Percentiles rank a stretch among this genome's conserved stretches.
These are phyloP conservation scores for Microctenopoma lineatum DNA, from an alignment of 2,797 vertebrate genomes.

Conservation along the genomic window DNA sequence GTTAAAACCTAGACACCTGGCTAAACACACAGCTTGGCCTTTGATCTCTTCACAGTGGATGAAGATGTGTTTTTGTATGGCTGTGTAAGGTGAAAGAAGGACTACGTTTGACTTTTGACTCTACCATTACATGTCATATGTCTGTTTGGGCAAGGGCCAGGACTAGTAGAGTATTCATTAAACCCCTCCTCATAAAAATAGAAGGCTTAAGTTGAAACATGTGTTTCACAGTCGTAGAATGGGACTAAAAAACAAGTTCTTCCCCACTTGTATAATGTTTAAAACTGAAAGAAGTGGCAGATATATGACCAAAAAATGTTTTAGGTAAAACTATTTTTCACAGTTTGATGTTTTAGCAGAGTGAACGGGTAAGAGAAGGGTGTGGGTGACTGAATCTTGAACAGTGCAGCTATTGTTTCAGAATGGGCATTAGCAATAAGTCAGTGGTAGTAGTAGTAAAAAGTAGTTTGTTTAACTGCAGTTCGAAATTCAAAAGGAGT, in stretches of 20 bases:
- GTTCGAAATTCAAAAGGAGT: slow-evolving; percentile 33
- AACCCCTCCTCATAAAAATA: neutral
- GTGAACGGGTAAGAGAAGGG: neutral
- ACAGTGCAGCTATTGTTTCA: slow-evolving; percentile 41
- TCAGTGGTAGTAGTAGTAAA: neutral
- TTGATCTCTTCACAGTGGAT: slow-evolving; percentile 46
- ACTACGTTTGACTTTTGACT: slow-evolving; percentile 20
- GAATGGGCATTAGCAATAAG: slow-evolving; percentile 10
- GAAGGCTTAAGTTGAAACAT: slow-evolving; percentile 6
- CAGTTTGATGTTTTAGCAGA: neutral
- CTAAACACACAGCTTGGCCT: slow-evolving; percentile 60
- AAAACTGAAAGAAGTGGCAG: neutral
- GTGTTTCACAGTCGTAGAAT: neutral
- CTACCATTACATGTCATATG: slow-evolving; percentile 26
- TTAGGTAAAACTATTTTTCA: neutral
- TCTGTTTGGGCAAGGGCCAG: neutral
- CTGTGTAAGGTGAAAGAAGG: slow-evolving; percentile 8
- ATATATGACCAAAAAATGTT: neutral
- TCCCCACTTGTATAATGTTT: neutral
- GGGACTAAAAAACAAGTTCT: neutral
- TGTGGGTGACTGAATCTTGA: neutral
- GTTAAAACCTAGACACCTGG: slow-evolving; percentile 66
- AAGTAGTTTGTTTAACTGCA: slow-evolving; percentile 16
- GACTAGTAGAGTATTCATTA: neutral
- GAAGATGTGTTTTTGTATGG: slow-evolving; percentile 36